Conservation (phyloP, 2,113 vertebrate species). For the Dicaeum eximium region DNA sequence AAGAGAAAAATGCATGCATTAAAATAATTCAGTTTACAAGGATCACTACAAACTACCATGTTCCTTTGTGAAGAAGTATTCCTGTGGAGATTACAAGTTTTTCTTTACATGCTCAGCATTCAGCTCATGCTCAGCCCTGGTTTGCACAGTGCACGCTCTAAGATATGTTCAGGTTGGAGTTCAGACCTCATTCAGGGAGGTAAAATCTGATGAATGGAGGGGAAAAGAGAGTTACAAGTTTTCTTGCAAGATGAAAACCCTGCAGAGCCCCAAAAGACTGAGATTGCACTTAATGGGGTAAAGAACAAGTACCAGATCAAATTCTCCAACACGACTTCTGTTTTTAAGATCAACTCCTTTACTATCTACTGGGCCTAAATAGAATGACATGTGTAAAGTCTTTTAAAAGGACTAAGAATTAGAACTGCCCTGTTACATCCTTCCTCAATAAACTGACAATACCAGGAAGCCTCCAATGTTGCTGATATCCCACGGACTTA, state of each 20-base stretch:
- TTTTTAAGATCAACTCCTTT: not conserved
- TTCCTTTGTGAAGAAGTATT: not conserved
- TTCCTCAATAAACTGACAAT: not conserved
- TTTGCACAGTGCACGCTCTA: not conserved
- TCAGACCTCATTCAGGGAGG: not conserved
- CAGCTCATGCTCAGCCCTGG: not conserved
- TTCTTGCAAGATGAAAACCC: not conserved
- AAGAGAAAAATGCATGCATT: not conserved
- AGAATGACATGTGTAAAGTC: fast-evolving
- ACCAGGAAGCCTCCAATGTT: not conserved
- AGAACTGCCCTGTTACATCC: not conserved
- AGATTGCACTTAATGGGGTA: not conserved
- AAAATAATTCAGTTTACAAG: not conserved
- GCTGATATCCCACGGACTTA: not conserved
- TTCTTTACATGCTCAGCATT: not conserved
- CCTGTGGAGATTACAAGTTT: not conserved
- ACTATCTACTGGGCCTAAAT: not conserved
- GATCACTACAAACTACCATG: not conserved
- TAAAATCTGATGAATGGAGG: not conserved
- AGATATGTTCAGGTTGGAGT: not conserved
- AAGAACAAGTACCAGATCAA: not conserved
- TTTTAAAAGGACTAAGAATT: not conserved
- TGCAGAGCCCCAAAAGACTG: not conserved
- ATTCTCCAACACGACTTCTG: not conserved
- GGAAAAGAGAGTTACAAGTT: not conserved